Evolutionary conservation across 2,888 invertebrate genomes (phyloP).

Genomic region (Phlogophora meticulosa): DNA sequence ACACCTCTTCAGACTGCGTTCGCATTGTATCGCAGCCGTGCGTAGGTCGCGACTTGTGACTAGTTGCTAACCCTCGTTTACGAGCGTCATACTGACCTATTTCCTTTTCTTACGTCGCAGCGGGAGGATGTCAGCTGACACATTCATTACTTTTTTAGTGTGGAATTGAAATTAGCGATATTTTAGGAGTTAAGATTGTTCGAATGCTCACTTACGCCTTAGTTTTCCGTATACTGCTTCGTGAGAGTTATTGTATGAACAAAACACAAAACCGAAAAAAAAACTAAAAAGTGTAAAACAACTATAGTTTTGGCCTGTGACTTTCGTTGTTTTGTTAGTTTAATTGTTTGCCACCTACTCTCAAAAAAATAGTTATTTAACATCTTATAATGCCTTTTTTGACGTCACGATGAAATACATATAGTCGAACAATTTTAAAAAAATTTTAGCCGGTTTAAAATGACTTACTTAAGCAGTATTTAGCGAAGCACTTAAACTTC

Average conservation of each 20-base stretch:
- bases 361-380: too few relatives aligned
- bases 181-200: background rate
- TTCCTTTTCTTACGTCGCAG: conserved; percentile 39
- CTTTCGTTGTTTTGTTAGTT: too few relatives aligned
- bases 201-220: background rate
- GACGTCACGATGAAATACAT: too few relatives aligned
- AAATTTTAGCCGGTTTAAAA: too few relatives aligned
- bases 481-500: background rate
- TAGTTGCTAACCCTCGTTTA: conserved; percentile 50
- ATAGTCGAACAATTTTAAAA: too few relatives aligned
- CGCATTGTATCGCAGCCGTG: conserved; percentile 51
- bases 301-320: too few relatives aligned
- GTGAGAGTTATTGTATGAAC: background rate
- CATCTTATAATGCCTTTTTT: too few relatives aligned
- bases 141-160: conserved; percentile 10
- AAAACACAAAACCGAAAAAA: too few relatives aligned
- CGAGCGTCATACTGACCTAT: conserved; percentile 58
- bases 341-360: too few relatives aligned
- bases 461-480: too few relatives aligned
- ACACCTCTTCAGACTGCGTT: conserved; percentile 44
- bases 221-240: background rate
- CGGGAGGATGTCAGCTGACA: conserved; percentile 45
- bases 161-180: background rate
- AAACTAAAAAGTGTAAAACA: too few relatives aligned
- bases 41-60: conserved; percentile 56